Conservation (phyloP, 1,140 invertebrate species). For the Contarinia nasturtii region DNA sequence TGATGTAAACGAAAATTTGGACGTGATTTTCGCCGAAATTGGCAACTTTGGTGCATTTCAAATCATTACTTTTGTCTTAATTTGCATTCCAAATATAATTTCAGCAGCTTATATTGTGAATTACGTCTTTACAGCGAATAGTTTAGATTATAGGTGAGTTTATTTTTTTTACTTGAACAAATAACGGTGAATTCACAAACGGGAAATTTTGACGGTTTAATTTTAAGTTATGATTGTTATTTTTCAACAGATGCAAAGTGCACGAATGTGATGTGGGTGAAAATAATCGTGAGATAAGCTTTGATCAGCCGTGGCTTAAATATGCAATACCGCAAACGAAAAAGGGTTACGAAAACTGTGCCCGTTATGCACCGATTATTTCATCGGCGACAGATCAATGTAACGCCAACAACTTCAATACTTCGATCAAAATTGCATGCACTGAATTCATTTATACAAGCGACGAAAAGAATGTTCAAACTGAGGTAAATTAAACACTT, state of each 20-base stretch:
- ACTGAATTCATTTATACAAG: neutral
- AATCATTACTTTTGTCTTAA: too few relatives aligned
- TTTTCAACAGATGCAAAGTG: constrained; percentile 1
- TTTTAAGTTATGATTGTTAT: too few relatives aligned
- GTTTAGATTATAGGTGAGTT: too few relatives aligned
- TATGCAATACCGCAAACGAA: neutral
- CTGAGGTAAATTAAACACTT: neutral
- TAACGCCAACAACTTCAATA: neutral
- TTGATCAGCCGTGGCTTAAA: neutral
- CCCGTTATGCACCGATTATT: neutral
- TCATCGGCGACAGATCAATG: neutral
- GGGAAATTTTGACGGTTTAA: too few relatives aligned
- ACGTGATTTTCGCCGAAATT: too few relatives aligned
- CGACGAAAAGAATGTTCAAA: neutral
- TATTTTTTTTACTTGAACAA: too few relatives aligned
- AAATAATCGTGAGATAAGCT: neutral
- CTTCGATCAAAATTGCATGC: neutral
- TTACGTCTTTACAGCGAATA: too few relatives aligned
- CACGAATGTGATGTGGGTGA: neutral
- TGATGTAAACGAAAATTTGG: too few relatives aligned
- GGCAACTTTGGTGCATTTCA: too few relatives aligned
- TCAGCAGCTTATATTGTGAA: too few relatives aligned
- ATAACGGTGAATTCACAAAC: too few relatives aligned
- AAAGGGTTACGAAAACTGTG: neutral
- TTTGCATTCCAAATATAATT: too few relatives aligned